phyloP scores from a whole-genome alignment of 2,888 invertebrate species.

The Mantis religiosa region DNA sequence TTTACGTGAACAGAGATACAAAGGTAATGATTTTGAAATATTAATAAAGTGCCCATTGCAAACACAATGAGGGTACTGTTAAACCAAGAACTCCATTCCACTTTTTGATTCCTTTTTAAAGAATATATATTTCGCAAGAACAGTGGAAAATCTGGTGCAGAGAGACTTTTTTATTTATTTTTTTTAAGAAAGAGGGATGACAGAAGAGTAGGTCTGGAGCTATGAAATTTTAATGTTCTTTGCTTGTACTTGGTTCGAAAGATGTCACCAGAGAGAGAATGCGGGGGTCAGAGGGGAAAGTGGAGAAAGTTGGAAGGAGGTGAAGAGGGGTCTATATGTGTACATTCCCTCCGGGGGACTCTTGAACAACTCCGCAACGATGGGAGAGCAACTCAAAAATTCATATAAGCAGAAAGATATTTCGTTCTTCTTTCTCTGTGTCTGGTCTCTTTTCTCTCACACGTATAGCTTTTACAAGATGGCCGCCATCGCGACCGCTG shows the following conservation, averaged over 20 bases:
- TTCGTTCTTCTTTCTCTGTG: background rate
- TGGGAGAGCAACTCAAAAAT: constrained; percentile 17
- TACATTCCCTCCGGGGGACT: constrained; percentile 11
- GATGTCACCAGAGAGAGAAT: constrained; percentile 25
- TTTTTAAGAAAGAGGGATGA: background rate
- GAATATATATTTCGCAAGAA: constrained; percentile 4
- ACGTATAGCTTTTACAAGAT: constrained; percentile 5
- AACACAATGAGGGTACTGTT: constrained; percentile 27
- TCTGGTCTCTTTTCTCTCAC: background rate
- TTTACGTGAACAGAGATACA: background rate
- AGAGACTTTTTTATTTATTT: background rate
- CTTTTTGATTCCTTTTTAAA: constrained; percentile 4
- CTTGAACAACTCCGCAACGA: background rate
- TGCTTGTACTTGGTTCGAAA: constrained; percentile 27
- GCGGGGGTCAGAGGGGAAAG: background rate
- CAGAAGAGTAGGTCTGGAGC: constrained; percentile 7
- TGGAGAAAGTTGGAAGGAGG: background rate
- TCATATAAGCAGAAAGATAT: constrained; percentile 10
- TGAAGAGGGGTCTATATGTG: background rate
- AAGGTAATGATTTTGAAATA: background rate
- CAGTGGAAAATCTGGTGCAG: background rate
- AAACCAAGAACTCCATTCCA: constrained; percentile 20
- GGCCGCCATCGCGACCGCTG: constrained; percentile 6
- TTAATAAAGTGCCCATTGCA: constrained; percentile 14
- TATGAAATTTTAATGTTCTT: constrained; percentile 29